These are phyloP conservation scores for Atherinosoma microstoma DNA, from an alignment of 2,797 vertebrate genomes.

Conservation along the genomic window DNA sequence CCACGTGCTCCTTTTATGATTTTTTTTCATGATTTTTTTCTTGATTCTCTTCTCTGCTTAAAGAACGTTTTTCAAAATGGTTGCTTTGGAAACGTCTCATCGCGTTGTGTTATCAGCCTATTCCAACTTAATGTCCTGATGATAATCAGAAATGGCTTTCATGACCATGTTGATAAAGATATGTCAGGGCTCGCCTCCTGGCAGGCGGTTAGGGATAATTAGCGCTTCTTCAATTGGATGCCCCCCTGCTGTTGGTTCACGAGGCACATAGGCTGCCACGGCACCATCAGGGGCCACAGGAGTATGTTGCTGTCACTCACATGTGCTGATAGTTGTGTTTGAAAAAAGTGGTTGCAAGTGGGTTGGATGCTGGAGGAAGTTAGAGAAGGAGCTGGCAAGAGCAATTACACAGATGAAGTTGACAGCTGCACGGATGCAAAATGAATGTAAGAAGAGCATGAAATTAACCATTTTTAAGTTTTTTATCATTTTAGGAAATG, in stretches of 20 bases:
- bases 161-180: constrained; percentile 65
- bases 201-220: constrained; percentile 76
- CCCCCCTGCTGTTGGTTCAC: constrained; percentile 67
- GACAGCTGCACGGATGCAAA: constrained; percentile 22
- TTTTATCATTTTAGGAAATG: neutral
- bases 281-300: constrained; percentile 44
- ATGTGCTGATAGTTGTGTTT: constrained; percentile 43
- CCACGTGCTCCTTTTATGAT: neutral
- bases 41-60: neutral
- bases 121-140: constrained; percentile 64
- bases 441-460: neutral
- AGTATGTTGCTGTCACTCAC: constrained; percentile 67
- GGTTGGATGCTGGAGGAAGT: constrained; percentile 19
- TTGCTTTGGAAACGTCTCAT: constrained; percentile 39
- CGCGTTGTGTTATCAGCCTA: constrained; percentile 55
- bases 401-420: constrained; percentile 25
- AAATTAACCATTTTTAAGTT: neutral
- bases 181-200: constrained; percentile 58
- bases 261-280: constrained; percentile 66
- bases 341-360: constrained; percentile 36
- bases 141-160: constrained; percentile 61
- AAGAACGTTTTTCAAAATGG: constrained; percentile 23
- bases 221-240: constrained; percentile 62
- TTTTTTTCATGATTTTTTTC: neutral
- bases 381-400: constrained; percentile 17